These are phyloP conservation scores for Ctenopoma kingsleyae DNA, from an alignment of 2,797 vertebrate genomes.

Conservation along the genomic window DNA sequence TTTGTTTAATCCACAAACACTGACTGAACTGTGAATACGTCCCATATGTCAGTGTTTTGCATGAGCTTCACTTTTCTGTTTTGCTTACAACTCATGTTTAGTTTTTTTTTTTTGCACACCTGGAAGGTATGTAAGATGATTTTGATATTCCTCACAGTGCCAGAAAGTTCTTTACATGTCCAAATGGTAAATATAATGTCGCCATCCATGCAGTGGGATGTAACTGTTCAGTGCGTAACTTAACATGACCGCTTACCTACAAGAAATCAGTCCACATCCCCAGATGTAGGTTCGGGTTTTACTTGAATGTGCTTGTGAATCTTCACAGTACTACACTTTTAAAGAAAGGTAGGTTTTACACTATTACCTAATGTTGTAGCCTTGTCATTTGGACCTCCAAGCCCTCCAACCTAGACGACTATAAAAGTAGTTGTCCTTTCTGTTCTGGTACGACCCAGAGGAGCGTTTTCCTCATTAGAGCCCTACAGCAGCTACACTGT, in stretches of 20 bases:
- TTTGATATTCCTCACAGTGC: neutral
- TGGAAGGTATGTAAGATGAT: neutral
- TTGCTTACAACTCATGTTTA: neutral
- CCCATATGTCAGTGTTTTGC: neutral
- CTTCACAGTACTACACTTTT: neutral
- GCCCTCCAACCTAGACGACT: neutral
- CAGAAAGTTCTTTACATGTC: constrained; percentile 6
- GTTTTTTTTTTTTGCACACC: neutral
- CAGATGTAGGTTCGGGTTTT: neutral
- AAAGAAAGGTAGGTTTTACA: neutral
- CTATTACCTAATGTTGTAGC: neutral
- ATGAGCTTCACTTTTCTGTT: neutral
- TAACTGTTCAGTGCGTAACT: neutral
- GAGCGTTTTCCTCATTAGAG: too few relatives aligned
- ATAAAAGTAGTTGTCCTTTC: too few relatives aligned
- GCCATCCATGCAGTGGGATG: neutral
- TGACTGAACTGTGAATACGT: neutral
- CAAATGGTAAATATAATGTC: neutral
- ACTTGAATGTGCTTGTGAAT: neutral
- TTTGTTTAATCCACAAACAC: constrained; percentile 2
- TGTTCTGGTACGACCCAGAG: too few relatives aligned
- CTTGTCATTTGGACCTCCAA: neutral
- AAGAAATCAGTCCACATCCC: neutral
- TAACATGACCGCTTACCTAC: neutral
- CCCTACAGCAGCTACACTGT: too few relatives aligned